A percentile compares a stretch with the other conserved stretches of the same genome.
These are phyloP conservation scores for Palythoa grandiflora DNA, from an alignment of 92 coral and sea anemone genomes.

Conservation along the genomic window DNA sequence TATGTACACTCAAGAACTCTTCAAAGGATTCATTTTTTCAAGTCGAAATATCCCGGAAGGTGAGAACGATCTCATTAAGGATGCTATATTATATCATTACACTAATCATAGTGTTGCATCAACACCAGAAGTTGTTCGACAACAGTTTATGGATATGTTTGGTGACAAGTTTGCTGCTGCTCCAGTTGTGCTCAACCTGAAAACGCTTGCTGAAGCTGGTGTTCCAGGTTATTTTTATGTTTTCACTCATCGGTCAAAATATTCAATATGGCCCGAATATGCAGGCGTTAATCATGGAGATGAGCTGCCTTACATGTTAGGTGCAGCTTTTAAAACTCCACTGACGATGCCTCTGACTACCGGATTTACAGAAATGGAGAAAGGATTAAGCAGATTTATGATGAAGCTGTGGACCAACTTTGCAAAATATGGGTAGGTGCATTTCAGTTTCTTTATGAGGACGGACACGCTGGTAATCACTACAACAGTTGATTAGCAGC, in stretches of 20 bases:
- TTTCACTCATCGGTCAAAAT: constrained; percentile 57
- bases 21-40: constrained; percentile 14
- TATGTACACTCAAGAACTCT: constrained; percentile 14
- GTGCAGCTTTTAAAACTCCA: constrained; percentile 20
- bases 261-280: constrained; percentile 57
- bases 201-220: constrained; percentile 41
- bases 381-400: constrained; percentile 50
- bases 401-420: constrained; percentile 84
- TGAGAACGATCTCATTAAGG: constrained; percentile 51
- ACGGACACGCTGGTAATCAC: background rate
- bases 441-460: background rate
- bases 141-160: constrained; percentile 44
- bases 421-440: constrained; percentile 85
- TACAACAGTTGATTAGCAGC: no score
- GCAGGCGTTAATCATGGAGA: constrained; percentile 63
- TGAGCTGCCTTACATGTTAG: constrained; percentile 57
- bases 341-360: constrained; percentile 29
- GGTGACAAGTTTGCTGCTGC: constrained; percentile 48
- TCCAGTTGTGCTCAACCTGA: constrained; percentile 40
- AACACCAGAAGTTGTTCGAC: constrained; percentile 34
- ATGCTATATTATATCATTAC: constrained; percentile 63
- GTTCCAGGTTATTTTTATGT: constrained; percentile 51
- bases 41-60: constrained; percentile 27
- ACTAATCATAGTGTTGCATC: constrained; percentile 54
- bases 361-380: constrained; percentile 47